These are phyloP conservation scores for Lasiurus cinereus DNA, from an alignment of 2,113 vertebrate genomes.

Conservation along the genomic window DNA sequence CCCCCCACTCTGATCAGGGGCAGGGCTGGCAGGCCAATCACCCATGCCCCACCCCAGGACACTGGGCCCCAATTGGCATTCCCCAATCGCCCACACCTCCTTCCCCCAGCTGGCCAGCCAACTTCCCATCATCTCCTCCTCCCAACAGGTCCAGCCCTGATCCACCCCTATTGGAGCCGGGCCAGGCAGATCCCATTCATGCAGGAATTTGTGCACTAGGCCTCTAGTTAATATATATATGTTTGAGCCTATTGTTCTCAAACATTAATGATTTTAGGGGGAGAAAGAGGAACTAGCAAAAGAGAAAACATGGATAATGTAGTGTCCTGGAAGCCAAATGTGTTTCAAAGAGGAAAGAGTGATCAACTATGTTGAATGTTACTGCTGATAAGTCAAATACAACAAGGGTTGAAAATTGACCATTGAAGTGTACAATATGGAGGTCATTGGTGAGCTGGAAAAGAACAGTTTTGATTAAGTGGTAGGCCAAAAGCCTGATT, in stretches of 20 bases:
- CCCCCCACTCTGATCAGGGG: too few species aligned
- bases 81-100: too few species aligned
- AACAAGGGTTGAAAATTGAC: background rate
- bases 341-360: slow-evolving; percentile 40
- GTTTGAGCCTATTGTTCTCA: background rate
- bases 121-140: too few species aligned
- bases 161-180: too few species aligned
- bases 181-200: too few species aligned
- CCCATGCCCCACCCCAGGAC: too few species aligned
- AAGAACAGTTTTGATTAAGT: background rate
- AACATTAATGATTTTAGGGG: background rate
- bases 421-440: background rate
- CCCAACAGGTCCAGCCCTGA: too few species aligned
- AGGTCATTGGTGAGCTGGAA: background rate
- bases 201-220: too few species aligned
- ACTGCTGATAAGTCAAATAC: slow-evolving; percentile 5
- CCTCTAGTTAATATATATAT: background rate
- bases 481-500: background rate
- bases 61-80: too few species aligned
- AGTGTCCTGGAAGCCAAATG: background rate
- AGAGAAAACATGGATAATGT: background rate
- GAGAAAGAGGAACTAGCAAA: slow-evolving; percentile 13
- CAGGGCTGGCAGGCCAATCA: too few species aligned
- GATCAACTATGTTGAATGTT: slow-evolving; percentile 9
- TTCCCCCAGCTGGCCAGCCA: too few species aligned